These are phyloP conservation scores for Dinomys branickii DNA, from an alignment of 2,113 vertebrate species.

Conservation along the genomic window DNA sequence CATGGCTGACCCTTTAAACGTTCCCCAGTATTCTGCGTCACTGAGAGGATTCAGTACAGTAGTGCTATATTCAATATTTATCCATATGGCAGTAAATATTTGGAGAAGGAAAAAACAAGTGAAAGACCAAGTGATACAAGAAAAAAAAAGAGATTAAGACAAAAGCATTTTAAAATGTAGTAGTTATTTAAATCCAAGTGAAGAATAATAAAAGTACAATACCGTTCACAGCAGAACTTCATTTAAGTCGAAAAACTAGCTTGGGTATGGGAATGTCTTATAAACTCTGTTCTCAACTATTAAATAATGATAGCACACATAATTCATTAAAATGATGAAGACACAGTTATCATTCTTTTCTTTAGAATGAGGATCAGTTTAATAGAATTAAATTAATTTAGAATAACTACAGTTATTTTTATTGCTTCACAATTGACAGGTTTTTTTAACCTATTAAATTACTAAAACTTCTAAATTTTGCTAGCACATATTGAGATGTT, in stretches of 20 bases:
- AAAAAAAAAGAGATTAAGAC: background rate
- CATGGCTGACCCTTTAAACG: background rate
- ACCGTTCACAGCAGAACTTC: background rate
- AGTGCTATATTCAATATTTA: background rate
- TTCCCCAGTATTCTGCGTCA: accelerated
- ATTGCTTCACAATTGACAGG: background rate
- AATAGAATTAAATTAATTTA: background rate
- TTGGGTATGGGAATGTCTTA: background rate
- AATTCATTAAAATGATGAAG: background rate
- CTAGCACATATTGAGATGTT: background rate
- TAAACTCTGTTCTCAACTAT: background rate
- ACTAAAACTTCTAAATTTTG: background rate
- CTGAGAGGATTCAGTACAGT: background rate
- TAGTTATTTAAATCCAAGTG: background rate
- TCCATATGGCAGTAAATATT: background rate
- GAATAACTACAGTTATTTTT: background rate
- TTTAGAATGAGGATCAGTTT: background rate
- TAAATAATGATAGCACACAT: background rate
- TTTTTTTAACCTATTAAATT: background rate
- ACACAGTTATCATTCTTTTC: background rate
- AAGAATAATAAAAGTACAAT: background rate
- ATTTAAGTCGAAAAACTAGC: background rate
- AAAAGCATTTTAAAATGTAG: background rate
- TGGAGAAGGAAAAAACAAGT: background rate
- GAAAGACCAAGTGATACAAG: background rate